These are phyloP conservation scores for Cryptocephalus moraei DNA, from an alignment of 2,888 invertebrate genomes.

Conservation along the genomic window DNA sequence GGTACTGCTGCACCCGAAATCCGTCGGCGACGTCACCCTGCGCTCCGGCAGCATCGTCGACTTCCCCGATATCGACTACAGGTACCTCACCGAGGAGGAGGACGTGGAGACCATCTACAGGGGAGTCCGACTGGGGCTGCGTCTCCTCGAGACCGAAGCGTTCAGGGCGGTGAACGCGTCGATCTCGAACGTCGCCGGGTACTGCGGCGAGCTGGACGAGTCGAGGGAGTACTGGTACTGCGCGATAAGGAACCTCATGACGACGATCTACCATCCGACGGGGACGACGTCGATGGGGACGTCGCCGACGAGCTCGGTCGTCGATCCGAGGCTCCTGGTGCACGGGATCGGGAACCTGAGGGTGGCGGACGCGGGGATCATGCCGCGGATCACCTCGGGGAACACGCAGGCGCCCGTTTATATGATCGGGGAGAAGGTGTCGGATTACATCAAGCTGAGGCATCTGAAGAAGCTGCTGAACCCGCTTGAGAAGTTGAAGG, in stretches of 20 bases:
- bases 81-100: constrained; percentile 8
- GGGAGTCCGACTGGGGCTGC: neutral
- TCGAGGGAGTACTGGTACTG: neutral
- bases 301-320: constrained; percentile 3
- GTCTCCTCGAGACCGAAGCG: neutral
- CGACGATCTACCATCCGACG: constrained; percentile 6
- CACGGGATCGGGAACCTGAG: constrained; percentile 8
- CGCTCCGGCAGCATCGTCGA: constrained; percentile 20
- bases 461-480: too few species aligned
- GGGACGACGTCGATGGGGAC: constrained; percentile 10
- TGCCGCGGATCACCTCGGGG: constrained; percentile 8
- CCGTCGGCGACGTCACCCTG: constrained; percentile 18
- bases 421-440: constrained; percentile 13
- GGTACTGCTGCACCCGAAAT: constrained; percentile 18
- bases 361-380: constrained; percentile 9
- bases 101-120: neutral
- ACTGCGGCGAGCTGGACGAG: constrained; percentile 35
- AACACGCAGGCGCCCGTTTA: constrained; percentile 8
- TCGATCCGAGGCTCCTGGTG: constrained; percentile 6
- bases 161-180: neutral
- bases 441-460: constrained; percentile 9
- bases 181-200: neutral
- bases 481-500: too few species aligned
- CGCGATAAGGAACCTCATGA: neutral
- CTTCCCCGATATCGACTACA: constrained; percentile 21